Evolutionary conservation across 2,113 vertebrate species (phyloP).

Genomic region (Ctenomys sociabilis): DNA sequence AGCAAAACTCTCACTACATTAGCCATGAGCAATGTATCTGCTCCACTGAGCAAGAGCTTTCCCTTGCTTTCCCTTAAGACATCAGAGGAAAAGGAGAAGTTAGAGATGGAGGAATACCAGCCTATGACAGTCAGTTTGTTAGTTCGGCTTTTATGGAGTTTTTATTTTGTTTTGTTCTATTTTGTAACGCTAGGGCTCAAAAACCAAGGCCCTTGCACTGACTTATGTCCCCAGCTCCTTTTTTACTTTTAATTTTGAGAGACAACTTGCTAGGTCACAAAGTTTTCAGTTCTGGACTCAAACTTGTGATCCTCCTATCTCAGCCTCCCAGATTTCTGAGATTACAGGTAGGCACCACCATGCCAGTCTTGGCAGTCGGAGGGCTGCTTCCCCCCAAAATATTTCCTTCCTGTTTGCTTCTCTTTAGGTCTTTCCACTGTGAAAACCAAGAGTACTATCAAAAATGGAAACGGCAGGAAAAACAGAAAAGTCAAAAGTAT

Average conservation of each 20-base stretch:
- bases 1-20: neutral
- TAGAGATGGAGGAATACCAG: neutral
- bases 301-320: neutral
- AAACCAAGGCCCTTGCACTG: neutral
- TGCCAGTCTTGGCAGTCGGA: neutral
- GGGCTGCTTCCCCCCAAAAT: neutral
- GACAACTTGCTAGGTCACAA: neutral
- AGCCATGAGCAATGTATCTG: neutral
- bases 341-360: neutral
- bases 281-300: neutral
- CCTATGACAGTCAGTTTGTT: neutral
- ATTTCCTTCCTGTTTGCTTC: neutral
- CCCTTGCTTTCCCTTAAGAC: neutral
- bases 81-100: neutral
- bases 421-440: neutral
- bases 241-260: neutral
- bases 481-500: neutral
- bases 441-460: neutral
- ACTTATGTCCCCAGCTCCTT: neutral
- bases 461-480: neutral
- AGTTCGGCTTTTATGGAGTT: neutral
- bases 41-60: neutral
- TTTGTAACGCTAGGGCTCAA: neutral
- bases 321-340: neutral
- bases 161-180: neutral